Percentiles rank a stretch among this genome's conserved stretches.
Evolutionary conservation across 2,888 invertebrate genomes (phyloP).

Genomic region (Cyrtodaria siliqua): DNA sequence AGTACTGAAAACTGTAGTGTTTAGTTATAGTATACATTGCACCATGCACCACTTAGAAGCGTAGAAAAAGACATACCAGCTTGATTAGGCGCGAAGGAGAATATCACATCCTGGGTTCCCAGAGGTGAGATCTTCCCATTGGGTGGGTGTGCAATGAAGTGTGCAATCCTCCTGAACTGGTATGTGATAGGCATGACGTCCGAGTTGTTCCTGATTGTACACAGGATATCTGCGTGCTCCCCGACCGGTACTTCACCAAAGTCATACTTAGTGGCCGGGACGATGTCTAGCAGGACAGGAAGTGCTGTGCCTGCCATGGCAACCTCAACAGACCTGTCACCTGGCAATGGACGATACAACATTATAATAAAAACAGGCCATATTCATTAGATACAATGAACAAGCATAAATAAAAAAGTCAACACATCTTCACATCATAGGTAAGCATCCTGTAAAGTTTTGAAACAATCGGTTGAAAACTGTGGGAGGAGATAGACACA

Average conservation of each 20-base stretch:
- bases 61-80: slow-evolving; percentile 80
- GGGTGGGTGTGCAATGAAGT: slow-evolving; percentile 83
- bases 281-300: slow-evolving; percentile 83
- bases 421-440: too few species aligned
- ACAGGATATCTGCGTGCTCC: slow-evolving; percentile 81
- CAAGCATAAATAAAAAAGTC: too few species aligned
- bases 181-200: slow-evolving; percentile 80
- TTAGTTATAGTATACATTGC: too few species aligned
- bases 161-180: slow-evolving; percentile 84
- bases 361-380: too few species aligned
- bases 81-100: slow-evolving; percentile 85
- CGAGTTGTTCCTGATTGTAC: slow-evolving; percentile 83
- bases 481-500: too few species aligned
- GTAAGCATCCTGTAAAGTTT: too few species aligned
- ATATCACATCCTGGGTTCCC: slow-evolving; percentile 81
- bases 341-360: too few species aligned
- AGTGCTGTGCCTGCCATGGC: slow-evolving; percentile 85
- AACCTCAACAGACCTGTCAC: slow-evolving; percentile 78
- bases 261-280: slow-evolving; percentile 80
- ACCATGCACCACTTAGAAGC: too few species aligned
- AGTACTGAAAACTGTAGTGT: too few species aligned
- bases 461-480: too few species aligned
- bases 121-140: slow-evolving; percentile 83
- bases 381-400: too few species aligned
- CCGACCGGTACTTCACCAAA: slow-evolving; percentile 84